phyloP scores from a whole-genome alignment of 2,888 invertebrate species.

The Microchrysa polita region DNA sequence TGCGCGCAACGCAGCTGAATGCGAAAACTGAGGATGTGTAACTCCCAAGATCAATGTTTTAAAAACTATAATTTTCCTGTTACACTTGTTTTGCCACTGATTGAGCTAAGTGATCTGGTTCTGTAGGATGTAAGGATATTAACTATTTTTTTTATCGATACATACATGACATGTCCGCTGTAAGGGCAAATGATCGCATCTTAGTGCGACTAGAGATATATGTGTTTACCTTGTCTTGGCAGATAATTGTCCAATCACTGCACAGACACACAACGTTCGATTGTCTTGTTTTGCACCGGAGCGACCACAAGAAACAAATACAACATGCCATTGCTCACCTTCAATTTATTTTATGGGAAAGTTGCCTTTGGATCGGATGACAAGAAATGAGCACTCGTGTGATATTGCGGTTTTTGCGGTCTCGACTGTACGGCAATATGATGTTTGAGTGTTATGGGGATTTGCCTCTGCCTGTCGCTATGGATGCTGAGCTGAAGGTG shows the following conservation, averaged over 20 bases:
- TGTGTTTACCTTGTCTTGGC: conserved; percentile 25
- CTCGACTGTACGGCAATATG: conserved; percentile 18
- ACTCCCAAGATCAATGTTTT: neutral
- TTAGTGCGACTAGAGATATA: neutral
- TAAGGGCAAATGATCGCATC: too few species aligned
- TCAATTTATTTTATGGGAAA: conserved; percentile 41
- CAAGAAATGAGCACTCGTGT: conserved; percentile 43
- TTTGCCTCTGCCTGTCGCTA: too few species aligned
- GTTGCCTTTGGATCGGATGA: conserved; percentile 38
- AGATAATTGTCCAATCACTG: conserved; percentile 30
- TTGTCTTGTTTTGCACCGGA: conserved; percentile 21
- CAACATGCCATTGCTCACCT: conserved; percentile 39
- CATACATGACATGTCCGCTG: too few species aligned
- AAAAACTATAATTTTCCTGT: neutral
- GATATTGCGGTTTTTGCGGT: conserved; percentile 42
- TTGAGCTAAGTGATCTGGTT: neutral
- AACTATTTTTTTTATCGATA: too few species aligned
- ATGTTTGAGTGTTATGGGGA: neutral
- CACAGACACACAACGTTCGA: neutral
- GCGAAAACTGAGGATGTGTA: neutral
- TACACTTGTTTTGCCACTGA: neutral
- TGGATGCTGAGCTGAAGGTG: too few species aligned
- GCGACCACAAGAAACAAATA: conserved; percentile 30
- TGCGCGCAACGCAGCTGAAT: neutral
- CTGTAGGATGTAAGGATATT: neutral